Evolutionary conservation across 2,113 vertebrate species (phyloP).

Genomic region (Mystacornis crossleyi): DNA sequence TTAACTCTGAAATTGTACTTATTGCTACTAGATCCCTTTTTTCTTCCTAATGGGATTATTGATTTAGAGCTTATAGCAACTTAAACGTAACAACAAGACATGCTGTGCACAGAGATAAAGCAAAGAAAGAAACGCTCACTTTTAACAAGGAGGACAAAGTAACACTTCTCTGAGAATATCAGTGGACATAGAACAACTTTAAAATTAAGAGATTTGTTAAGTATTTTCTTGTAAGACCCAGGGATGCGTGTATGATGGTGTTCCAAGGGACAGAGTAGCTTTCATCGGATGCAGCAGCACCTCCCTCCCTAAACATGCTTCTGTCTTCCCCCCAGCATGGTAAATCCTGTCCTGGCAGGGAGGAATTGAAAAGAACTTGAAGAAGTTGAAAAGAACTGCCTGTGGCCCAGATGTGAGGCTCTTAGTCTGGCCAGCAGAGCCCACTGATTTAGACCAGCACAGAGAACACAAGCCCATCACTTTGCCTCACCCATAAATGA

Average conservation of each 20-base stretch:
- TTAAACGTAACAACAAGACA: background rate
- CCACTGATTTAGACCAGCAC: background rate
- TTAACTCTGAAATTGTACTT: conserved; percentile 60
- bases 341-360: background rate
- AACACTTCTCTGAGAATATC: background rate
- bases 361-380: too few relatives aligned
- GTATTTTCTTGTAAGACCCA: background rate
- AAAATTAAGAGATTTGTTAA: background rate
- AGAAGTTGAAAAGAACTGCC: too few relatives aligned
- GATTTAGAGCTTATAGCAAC: conserved; percentile 45
- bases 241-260: background rate
- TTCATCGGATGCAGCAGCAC: background rate
- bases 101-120: background rate
- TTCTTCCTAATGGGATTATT: conserved; percentile 52
- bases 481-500: background rate
- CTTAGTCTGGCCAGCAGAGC: background rate
- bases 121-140: background rate
- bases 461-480: background rate
- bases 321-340: background rate
- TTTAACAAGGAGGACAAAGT: background rate
- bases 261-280: background rate
- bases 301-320: background rate
- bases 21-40: conserved; percentile 14
- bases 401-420: background rate
- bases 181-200: background rate